These are phyloP conservation scores for Phanerotoma sp. DNA, from an alignment of 2,888 invertebrate species.

Conservation along the genomic window DNA sequence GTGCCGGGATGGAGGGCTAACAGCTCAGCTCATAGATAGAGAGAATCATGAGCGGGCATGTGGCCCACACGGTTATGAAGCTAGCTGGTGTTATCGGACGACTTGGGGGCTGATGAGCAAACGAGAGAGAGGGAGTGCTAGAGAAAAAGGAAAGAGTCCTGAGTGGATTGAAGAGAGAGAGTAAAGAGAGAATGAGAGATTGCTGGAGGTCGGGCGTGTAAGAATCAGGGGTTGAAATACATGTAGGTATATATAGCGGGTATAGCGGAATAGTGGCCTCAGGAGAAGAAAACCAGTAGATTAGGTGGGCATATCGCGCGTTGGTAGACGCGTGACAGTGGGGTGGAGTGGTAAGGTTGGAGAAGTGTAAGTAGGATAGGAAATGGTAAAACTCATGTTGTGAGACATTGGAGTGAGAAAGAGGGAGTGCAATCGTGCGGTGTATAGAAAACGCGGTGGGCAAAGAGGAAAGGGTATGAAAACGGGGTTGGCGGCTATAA, in stretches of 20 bases:
- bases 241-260: too few relatives aligned
- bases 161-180: neutral
- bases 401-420: slow-evolving; percentile 5
- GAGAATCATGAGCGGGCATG: neutral
- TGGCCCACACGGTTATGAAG: neutral
- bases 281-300: slow-evolving; percentile 43
- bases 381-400: slow-evolving; percentile 14
- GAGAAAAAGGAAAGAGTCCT: neutral
- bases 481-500: slow-evolving; percentile 52
- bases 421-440: slow-evolving; percentile 2
- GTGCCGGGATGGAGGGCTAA: slow-evolving; percentile 1
- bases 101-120: too few relatives aligned
- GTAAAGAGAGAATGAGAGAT: slow-evolving; percentile 11
- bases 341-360: slow-evolving; percentile 22
- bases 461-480: slow-evolving; percentile 21
- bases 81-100: neutral
- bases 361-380: slow-evolving; percentile 22
- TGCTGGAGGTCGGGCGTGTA: slow-evolving; percentile 21
- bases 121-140: neutral
- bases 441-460: slow-evolving; percentile 15
- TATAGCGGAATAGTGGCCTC: slow-evolving; percentile 15
- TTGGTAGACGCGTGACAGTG: slow-evolving; percentile 24
- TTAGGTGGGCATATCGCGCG: slow-evolving; percentile 41
- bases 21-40: neutral
- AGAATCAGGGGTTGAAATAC: slow-evolving; percentile 24